Conservation (phyloP, 2,888 invertebrate species). For the Cenopis cana region DNA sequence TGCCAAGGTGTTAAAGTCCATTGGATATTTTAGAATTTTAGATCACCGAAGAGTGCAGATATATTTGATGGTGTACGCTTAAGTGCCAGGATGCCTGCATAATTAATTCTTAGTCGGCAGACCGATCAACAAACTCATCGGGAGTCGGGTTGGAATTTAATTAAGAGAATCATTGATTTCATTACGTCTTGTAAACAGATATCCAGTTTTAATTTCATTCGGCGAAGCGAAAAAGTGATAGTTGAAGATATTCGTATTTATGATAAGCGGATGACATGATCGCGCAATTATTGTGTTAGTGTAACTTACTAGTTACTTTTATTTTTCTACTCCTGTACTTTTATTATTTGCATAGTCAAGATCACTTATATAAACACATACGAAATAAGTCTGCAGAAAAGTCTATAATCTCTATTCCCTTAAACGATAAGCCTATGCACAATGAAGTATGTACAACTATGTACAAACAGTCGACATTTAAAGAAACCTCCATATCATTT, state of each 20-base stretch:
- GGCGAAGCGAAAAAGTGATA: background rate
- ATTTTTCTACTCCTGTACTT: too few species aligned
- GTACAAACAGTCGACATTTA: too few species aligned
- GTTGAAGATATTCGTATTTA: background rate
- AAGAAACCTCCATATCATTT: too few species aligned
- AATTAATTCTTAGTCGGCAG: slow-evolving; percentile 39
- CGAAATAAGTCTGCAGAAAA: too few species aligned
- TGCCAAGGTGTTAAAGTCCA: background rate
- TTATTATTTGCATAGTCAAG: too few species aligned
- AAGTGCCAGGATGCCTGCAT: slow-evolving; percentile 27
- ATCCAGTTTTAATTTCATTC: slow-evolving; percentile 58
- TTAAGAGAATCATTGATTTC: slow-evolving; percentile 66
- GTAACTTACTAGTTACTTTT: too few species aligned
- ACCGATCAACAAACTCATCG: slow-evolving; percentile 45
- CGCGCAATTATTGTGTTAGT: too few species aligned
- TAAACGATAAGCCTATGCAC: too few species aligned
- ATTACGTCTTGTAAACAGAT: slow-evolving; percentile 62
- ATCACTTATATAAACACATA: too few species aligned
- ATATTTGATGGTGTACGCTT: background rate
- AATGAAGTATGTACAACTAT: too few species aligned
- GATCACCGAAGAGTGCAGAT: background rate
- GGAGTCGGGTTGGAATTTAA: slow-evolving; percentile 60
- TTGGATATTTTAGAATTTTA: background rate
- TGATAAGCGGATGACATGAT: too few species aligned
- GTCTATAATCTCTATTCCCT: too few species aligned